Conservation (phyloP, 2,888 invertebrate species). For the Agrotis puta region DNA sequence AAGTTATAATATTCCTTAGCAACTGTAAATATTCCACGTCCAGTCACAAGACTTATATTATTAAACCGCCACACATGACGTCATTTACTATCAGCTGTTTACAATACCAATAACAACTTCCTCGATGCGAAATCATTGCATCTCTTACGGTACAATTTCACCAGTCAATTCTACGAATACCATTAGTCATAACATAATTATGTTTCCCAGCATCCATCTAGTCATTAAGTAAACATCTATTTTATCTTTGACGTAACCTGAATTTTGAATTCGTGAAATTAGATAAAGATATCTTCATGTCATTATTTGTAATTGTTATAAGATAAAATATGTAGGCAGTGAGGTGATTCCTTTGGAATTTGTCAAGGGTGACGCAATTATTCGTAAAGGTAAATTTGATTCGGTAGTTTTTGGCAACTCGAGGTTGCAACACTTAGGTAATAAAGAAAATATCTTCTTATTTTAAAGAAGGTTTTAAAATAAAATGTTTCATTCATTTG, state of each 20-base stretch:
- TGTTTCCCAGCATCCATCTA: constrained; percentile 32
- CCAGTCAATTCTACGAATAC: constrained; percentile 41
- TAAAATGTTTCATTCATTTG: no score
- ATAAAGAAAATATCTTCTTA: no score
- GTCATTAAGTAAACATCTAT: constrained; percentile 50
- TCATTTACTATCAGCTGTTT: constrained; percentile 34
- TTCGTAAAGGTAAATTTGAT: no score
- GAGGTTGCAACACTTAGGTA: no score
- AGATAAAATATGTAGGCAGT: constrained; percentile 11
- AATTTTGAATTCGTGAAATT: constrained; percentile 33
- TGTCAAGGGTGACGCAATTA: neutral
- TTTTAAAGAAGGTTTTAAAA: no score
- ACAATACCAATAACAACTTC: constrained; percentile 39
- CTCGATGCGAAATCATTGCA: constrained; percentile 38
- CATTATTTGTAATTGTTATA: constrained; percentile 18
- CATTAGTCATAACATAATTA: constrained; percentile 53
- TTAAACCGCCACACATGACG: constrained; percentile 1
- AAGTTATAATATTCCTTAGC: neutral
- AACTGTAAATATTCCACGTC: neutral
- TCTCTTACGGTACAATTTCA: constrained; percentile 36
- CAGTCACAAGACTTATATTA: constrained; percentile 1
- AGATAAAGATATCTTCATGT: constrained; percentile 25
- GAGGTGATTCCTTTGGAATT: constrained; percentile 22
- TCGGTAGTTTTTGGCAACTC: no score
- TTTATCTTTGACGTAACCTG: constrained; percentile 46